Evolutionary conservation across 2,113 vertebrate genomes (phyloP), one percentile per base, ranked within the genome.

Genomic region (Aythya baeri): DNA sequence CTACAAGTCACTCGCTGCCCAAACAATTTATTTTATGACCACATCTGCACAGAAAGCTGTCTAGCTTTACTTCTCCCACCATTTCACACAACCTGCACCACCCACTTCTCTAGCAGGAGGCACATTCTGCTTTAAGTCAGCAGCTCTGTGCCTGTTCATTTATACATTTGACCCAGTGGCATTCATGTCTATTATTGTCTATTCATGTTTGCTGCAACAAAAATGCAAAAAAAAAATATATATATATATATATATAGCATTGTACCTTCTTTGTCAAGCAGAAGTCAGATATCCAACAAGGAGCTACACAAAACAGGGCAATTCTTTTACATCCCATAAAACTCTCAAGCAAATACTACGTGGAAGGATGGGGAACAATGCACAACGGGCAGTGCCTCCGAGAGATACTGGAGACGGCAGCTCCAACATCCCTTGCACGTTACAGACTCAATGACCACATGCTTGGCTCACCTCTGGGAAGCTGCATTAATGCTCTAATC

Each of bases 111-210:
- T 59, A 22, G 67, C 74, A 71, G 14, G 9, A 21, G 13, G 2
- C 18, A 67, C 77, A 77, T 46, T 77, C 46, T 71, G 18, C 41
- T 38, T 1, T 5, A 67, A 49, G 7, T 18, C 55, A 52, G 31
- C 49, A 70, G 3, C 3, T 57, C 6, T 1, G 0, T 11, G 1
- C 1, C 36, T 49, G 65, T 38, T 17, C 26, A 36, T n/a, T 73
- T 54, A 36, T 0, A 0, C 17, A 29, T n/a, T 86, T 86, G 13
- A 58, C 44, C 38, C 1, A 2, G 20, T 21, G 5, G 4, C 13
- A 5, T 3, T 83, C 20, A 15, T 4, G 5, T 16, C 61, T 23
- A 46, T 32, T 49, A 41, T 41, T 13, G 13, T 41, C 41, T 41
- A 41, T 41, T 41, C 41, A 41, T 41, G 41, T 41, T 41, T 4